Base-by-base conservation (phyloP, 2,888 invertebrate species). In the Heliconius sara region DNA sequence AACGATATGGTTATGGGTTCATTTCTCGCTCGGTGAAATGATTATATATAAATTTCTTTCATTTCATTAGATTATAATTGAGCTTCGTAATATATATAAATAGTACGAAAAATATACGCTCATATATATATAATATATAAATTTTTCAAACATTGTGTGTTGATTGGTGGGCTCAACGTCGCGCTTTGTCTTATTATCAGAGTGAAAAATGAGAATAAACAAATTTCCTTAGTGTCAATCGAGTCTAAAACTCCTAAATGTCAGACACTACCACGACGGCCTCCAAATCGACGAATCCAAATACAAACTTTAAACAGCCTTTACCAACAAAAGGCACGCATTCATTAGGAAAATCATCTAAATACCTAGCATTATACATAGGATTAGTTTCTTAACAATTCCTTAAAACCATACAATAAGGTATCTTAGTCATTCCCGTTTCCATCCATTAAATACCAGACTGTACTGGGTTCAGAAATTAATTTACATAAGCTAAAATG, bases 401-500 rank as follows among this genome's bases (percentile, higher is more conserved):
- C 89, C 88, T 87, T 86, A 87, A 88, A 89, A 25, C 1, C 43
- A 68, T 85, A 87, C 89, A 87, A 90, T 89, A 87, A 88, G 87
- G 78, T 66, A 63, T 72, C 75, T 81, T 75, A 77, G 87, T 87
- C 87, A 83, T 86, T 84, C 85, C 86, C 85, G 79, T 81, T 85
- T 89, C 87, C 87, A 90, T 89, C 88, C 87, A 86, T 88, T 89
- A 83, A 83, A 84, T 83, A 83, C 86, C 84, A 84, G 88, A 87
- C 85, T 87, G 90, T 92, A 92, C 89, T 91, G 86, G 90, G 91
- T 88, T 87, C 85, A 85, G 89, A 91, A 92, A 91, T 92, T 92
- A 93, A 94, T 94, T 93, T 92, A 89, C 92, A 92, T 91, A 89
- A 89, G 85, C 89, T 86, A 91, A 91, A 93, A 91, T 92, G 84